A percentile compares a stretch with the other conserved stretches of the same genome.
Evolutionary conservation across 2,888 invertebrate species (phyloP).

Genomic region (Drosophila aldrichi): DNA sequence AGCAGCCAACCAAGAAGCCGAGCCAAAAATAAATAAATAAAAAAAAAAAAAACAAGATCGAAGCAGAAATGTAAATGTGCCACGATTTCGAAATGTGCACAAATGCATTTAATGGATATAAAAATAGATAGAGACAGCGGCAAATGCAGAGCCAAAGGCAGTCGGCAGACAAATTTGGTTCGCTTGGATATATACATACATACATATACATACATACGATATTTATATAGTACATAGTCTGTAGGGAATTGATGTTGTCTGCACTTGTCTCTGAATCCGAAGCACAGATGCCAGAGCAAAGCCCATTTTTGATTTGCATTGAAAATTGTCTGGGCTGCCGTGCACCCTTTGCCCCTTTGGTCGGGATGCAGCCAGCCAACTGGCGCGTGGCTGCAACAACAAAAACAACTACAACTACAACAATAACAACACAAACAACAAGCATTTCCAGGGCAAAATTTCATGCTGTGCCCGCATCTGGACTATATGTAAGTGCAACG

Average conservation of each 20-base stretch:
- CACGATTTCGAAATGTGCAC: conserved; percentile 77
- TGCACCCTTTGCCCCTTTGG: conserved; percentile 18
- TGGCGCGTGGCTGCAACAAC: conserved; percentile 52
- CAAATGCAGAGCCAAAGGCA: conserved; percentile 39
- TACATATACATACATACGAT: background rate
- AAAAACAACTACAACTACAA: background rate
- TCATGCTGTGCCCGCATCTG: conserved; percentile 51
- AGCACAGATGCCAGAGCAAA: conserved; percentile 30
- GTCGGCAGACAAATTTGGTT: conserved; percentile 40
- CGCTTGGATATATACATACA: conserved; percentile 27
- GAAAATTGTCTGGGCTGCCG: conserved; percentile 40
- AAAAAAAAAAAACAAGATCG: conserved; percentile 48
- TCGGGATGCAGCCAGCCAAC: conserved; percentile 15
- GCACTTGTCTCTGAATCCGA: conserved; percentile 61
- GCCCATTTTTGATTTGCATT: conserved; percentile 72
- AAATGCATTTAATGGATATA: conserved; percentile 76
- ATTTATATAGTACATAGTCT: conserved; percentile 39
- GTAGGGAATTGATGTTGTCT: conserved; percentile 63
- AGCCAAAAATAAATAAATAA: conserved; percentile 23
- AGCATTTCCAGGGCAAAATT: conserved; percentile 31
- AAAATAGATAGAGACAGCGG: conserved; percentile 65
- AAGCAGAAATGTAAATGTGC: conserved; percentile 72
- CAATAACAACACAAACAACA: conserved; percentile 11
- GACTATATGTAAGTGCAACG: conserved; percentile 40
- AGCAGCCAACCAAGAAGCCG: conserved; percentile 21